Percentiles rank a stretch among this genome's conserved stretches.
Conservation (phyloP, 1,140 invertebrate species). For the Coboldia fuscipes region DNA sequence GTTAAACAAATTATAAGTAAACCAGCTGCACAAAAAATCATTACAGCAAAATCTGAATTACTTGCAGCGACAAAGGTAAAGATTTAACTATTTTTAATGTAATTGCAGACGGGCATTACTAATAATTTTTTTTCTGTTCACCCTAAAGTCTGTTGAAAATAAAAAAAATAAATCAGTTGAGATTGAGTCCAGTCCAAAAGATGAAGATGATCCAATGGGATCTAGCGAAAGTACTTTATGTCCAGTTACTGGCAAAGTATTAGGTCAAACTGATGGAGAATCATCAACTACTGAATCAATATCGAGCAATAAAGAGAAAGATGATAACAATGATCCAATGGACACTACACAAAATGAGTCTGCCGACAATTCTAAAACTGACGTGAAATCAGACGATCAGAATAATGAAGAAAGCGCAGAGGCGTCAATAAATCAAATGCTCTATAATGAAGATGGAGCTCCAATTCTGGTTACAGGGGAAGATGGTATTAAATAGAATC, state of each 20-base stretch:
- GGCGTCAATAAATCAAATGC: conserved; percentile 14
- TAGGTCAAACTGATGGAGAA: conserved; percentile 42
- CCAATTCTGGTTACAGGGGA: conserved; percentile 43
- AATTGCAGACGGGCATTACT: no score
- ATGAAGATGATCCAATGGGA: no score
- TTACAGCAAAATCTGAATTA: not conserved
- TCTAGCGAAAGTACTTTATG: conserved; percentile 41
- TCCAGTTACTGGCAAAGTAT: conserved; percentile 39
- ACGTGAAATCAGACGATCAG: not conserved
- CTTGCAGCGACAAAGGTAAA: no score
- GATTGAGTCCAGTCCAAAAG: not conserved
- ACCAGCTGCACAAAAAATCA: not conserved
- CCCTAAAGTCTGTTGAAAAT: no score
- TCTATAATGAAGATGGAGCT: conserved; percentile 21
- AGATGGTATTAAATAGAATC: conserved; percentile 33
- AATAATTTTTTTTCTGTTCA: no score
- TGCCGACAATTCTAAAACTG: not conserved
- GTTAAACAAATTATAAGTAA: not conserved
- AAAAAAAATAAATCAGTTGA: no score
- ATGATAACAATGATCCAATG: no score
- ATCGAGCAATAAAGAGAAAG: no score
- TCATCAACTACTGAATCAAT: no score
- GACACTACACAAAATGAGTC: no score
- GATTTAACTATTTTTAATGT: no score
- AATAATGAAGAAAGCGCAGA: conserved; percentile 4